Evolutionary conservation across 92 coral and sea anemone genomes (phyloP), one percentile per base, ranked within the genome.

Genomic region (Micromussa lordhowensis): DNA sequence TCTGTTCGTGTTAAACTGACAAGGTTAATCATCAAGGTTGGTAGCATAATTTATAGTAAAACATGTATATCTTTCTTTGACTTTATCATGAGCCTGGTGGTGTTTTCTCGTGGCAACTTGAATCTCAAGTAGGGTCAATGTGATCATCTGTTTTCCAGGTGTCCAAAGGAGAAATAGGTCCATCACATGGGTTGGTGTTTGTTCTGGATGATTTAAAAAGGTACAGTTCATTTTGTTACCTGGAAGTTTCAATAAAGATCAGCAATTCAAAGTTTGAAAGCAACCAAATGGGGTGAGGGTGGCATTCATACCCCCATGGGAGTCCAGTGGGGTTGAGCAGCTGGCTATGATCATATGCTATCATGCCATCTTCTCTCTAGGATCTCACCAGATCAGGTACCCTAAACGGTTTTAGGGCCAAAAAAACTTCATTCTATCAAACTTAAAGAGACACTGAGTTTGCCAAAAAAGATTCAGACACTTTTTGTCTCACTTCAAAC

Each of bases 141-240:
- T 29, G 3, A n/a, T 9, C 69, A 4, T 21, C 58, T 7, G 26
- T 48, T 79, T 15, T 55, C 32, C 73, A 97, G 99, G 99, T 94
- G n/a, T 93, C 93, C 31, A 92, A 88, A 81, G 99, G 99, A 32
- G 95, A 94, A 1, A 94, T 91, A 82, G 99, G 99, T 15, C 98
- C 98, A n/a, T 94, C 91, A 55, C 95, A 91, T 82, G 99, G 99
- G 11, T 82, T 97, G 58, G 93, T 97, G 29, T 97, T 97, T 88
- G 96, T 97, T 53, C 90, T 96, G 73, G 92, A 94, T 91, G 98
- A 96, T 69, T 87, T 93, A 54, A 91, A 91, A 91, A 93, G 96
- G 99, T 97, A 26, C 72, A 58, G 17, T 17, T 5, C 34, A 44
- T 44, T 8, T 44, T 44, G 51, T 44, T 0, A 9, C 12, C 51